phyloP scores from a whole-genome alignment of 1,140 invertebrate genomes.

The Antheraea pernyi region DNA sequence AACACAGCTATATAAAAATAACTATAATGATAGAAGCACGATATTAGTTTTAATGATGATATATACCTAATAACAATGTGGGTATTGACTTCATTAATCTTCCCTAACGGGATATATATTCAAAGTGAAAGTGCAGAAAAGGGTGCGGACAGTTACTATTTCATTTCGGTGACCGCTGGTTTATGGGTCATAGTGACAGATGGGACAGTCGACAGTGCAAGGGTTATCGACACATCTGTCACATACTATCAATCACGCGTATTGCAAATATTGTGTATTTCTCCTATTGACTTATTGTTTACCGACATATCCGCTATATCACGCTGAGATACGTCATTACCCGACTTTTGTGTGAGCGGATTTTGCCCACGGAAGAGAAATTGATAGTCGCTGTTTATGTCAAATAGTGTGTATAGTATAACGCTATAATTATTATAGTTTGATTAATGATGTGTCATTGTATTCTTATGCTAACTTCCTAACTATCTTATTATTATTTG shows the following conservation, averaged over 20 bases:
- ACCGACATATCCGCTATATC: constrained; percentile 46
- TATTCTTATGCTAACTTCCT: neutral
- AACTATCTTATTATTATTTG: no score
- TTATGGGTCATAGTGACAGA: constrained; percentile 45
- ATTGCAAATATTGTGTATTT: constrained; percentile 62
- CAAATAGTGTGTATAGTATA: neutral
- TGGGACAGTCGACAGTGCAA: constrained; percentile 45
- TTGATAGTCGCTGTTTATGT: neutral
- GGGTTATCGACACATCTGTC: constrained; percentile 67
- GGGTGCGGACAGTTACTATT: constrained; percentile 12
- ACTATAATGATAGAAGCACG: neutral
- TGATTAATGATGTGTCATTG: neutral
- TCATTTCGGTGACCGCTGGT: constrained; percentile 30
- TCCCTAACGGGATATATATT: neutral
- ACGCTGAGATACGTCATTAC: constrained; percentile 41
- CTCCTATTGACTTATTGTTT: constrained; percentile 60
- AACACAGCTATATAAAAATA: no score
- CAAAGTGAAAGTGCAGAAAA: constrained; percentile 11
- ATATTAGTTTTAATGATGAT: neutral
- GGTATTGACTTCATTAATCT: neutral
- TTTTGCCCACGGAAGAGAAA: constrained; percentile 17
- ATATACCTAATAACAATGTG: neutral
- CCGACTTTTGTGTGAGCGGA: constrained; percentile 26
- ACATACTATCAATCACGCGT: constrained; percentile 64
- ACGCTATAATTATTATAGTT: neutral